phyloP scores from a whole-genome alignment of 2,113 vertebrate species.

The Bubo blakistoni region DNA sequence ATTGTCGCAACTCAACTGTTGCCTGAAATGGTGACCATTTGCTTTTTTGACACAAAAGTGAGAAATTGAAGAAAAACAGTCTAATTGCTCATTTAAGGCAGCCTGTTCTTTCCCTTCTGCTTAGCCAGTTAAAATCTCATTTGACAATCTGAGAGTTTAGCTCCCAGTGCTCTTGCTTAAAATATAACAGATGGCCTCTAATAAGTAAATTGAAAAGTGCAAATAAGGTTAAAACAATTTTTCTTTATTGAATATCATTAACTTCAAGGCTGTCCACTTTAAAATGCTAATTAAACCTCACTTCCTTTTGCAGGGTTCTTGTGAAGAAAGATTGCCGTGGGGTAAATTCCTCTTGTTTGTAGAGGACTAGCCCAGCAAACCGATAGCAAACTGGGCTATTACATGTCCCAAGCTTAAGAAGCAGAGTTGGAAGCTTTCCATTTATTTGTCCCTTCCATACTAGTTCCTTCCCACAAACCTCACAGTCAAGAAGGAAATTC shows the following conservation, averaged over 20 bases:
- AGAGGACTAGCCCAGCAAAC: conserved; percentile 34
- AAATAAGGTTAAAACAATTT: conserved; percentile 77
- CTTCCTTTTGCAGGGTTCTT: conserved; percentile 54
- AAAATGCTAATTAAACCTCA: conserved; percentile 72
- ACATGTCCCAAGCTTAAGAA: background rate
- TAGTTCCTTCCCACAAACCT: conserved; percentile 12
- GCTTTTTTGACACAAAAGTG: conserved; percentile 53
- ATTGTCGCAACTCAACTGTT: background rate
- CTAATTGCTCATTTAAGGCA: conserved; percentile 61
- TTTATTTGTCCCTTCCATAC: background rate
- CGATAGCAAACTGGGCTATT: background rate
- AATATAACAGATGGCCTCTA: conserved; percentile 74
- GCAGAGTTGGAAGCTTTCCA: background rate
- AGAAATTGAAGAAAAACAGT: conserved; percentile 50
- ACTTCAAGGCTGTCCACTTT: conserved; percentile 73
- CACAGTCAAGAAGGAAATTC: background rate
- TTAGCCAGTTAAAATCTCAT: conserved; percentile 57
- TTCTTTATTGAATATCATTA: conserved; percentile 77
- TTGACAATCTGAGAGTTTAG: conserved; percentile 57
- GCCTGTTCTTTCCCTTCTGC: conserved; percentile 47
- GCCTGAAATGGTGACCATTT: conserved; percentile 32
- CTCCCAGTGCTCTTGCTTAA: conserved; percentile 63
- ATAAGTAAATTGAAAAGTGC: conserved; percentile 77
- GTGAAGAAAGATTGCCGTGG: conserved; percentile 47
- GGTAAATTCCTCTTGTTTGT: conserved; percentile 54